Evolutionary conservation across 2,888 invertebrate genomes (phyloP).

Genomic region (Tethea ocularis): DNA sequence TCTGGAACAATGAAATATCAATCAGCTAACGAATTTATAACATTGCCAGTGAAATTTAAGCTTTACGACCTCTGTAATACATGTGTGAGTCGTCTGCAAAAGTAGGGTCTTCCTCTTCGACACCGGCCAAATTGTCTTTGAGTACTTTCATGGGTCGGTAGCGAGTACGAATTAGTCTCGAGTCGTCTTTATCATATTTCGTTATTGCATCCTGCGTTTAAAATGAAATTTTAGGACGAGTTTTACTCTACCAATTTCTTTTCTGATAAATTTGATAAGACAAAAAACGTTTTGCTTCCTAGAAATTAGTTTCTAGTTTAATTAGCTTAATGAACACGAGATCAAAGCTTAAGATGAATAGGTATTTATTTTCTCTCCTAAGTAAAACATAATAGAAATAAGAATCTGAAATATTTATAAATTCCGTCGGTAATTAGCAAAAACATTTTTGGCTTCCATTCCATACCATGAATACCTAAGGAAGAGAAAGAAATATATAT

Average conservation of each 20-base stretch:
- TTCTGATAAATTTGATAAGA: too few relatives aligned
- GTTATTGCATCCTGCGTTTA: slow-evolving; percentile 65
- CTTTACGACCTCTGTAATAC: slow-evolving; percentile 69
- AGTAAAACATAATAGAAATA: too few relatives aligned
- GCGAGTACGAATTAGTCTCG: slow-evolving; percentile 71
- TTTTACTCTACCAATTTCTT: neutral
- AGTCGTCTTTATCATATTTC: slow-evolving; percentile 70
- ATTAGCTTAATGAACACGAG: neutral
- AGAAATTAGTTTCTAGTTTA: slow-evolving; percentile 1
- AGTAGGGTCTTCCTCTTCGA: slow-evolving; percentile 69
- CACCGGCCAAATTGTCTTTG: slow-evolving; percentile 69
- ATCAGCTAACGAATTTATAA: neutral
- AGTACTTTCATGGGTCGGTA: slow-evolving; percentile 78
- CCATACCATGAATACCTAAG: too few relatives aligned
- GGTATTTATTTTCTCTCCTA: too few relatives aligned
- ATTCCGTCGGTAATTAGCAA: too few relatives aligned
- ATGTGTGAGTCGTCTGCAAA: slow-evolving; percentile 76
- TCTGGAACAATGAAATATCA: slow-evolving; percentile 46
- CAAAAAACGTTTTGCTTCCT: neutral
- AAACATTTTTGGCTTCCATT: too few relatives aligned
- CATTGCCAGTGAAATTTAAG: slow-evolving; percentile 19
- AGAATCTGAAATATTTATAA: too few relatives aligned
- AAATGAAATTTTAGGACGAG: slow-evolving; percentile 23
- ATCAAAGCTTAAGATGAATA: too few relatives aligned
- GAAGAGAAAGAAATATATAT: too few relatives aligned